Base-by-base conservation (phyloP, 35 echinoderm and acorn worm species). In the Patiria miniata region DNA sequence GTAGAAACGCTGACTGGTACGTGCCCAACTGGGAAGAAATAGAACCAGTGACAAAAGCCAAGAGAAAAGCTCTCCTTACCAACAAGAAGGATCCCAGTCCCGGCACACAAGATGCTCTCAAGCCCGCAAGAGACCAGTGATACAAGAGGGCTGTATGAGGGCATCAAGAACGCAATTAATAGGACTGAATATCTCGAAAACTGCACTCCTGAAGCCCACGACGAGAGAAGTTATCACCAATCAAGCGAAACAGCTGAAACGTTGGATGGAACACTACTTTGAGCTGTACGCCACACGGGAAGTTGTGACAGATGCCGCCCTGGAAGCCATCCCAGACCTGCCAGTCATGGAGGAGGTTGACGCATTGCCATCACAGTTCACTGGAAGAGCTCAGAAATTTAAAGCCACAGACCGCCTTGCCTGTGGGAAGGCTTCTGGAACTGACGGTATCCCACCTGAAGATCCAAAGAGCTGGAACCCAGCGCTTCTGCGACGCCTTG, bases 251-350 rank as follows among this genome's bases (percentile, higher is more conserved):
- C 89, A 91, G 68, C 5, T 83, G 7, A 68, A 91, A n/a, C 7
- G 78, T 1, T 89, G 86, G 86, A 86, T 79, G 10, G 82, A 94
- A 37, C 92, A 94, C 76, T 94, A 94, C 77, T 9, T 50, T 14
- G 92, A 85, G 10, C 76, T 94, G 0, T 89, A 89, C 39, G 68
- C 92, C 21, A 85, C 1, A 34, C 2, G 85, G 69, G 85, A 89
- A 18, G 37, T 28, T 15, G 87, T 94, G 0, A 12, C 73, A 22
- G 19, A 79, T 0, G 80, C 21, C 5, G 87, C 82, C 26, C 61
- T 94, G 39, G 33, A 58, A 2, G 6, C 10, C 44, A 55, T 60
- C 36, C 15, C 47, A 6, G 19, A 9, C 33, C 44, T 84, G 32
- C 82, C 82, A 14, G 55, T 58, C 7, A 59, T 84, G 55, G 52